Conservation (phyloP, 2,888 invertebrate genomes). For the Phania funesta region DNA sequence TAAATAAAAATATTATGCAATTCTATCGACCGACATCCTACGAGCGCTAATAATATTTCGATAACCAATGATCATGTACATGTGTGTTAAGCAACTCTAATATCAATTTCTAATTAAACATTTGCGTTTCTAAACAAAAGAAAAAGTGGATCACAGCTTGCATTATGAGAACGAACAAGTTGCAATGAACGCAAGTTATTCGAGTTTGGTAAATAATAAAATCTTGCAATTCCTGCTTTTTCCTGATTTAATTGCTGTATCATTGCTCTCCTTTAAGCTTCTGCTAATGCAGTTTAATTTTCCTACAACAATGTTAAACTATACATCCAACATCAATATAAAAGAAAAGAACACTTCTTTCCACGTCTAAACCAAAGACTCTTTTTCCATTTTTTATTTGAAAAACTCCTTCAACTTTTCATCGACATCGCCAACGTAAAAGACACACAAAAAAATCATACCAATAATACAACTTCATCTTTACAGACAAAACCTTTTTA, state of each 20-base stretch:
- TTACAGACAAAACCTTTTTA: constrained; percentile 19
- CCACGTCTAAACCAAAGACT: neutral
- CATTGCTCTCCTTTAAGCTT: neutral
- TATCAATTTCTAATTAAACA: too few relatives aligned
- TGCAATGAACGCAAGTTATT: too few relatives aligned
- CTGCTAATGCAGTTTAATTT: constrained; percentile 52
- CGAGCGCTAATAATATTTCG: too few relatives aligned
- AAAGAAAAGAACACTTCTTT: constrained; percentile 45
- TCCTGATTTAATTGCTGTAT: too few relatives aligned
- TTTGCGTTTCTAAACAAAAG: too few relatives aligned
- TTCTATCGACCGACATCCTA: too few relatives aligned
- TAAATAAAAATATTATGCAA: neutral
- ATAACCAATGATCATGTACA: too few relatives aligned
- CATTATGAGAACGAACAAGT: too few relatives aligned
- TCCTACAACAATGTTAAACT: constrained; percentile 46
- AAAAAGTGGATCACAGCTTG: too few relatives aligned
- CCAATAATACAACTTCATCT: constrained; percentile 27
- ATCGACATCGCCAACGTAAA: constrained; percentile 48
- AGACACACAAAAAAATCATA: constrained; percentile 7
- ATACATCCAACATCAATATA: constrained; percentile 24
- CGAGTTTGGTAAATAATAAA: too few relatives aligned
- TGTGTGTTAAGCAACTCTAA: too few relatives aligned
- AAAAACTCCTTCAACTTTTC: constrained; percentile 61
- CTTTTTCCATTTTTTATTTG: constrained; percentile 36
- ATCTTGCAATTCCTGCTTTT: too few relatives aligned